Conservation (phyloP, 1,140 invertebrate genomes). For the Caenorhabditis inopinata region DNA sequence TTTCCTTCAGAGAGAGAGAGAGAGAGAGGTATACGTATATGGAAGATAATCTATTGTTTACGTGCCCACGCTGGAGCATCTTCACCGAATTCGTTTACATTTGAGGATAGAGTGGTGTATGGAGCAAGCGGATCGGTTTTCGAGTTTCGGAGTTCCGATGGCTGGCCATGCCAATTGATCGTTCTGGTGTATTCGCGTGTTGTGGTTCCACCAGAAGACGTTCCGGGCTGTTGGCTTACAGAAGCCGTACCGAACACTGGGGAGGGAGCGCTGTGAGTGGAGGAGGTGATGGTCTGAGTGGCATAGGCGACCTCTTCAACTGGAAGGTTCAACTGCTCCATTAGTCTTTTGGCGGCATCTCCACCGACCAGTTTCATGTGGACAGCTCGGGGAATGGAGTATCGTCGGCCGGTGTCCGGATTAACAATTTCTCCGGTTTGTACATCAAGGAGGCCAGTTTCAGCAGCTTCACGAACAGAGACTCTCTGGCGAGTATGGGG, state of each 20-base stretch:
- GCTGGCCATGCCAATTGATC: conserved; percentile 55
- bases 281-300: conserved; percentile 17
- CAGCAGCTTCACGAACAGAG: conserved; percentile 63
- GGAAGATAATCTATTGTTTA: background rate
- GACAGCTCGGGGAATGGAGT: conserved; percentile 59
- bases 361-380: conserved; percentile 62
- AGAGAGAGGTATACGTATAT: background rate
- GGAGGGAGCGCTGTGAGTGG: background rate
- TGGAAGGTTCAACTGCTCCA: conserved; percentile 54
- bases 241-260: conserved; percentile 25
- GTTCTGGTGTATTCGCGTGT: conserved; percentile 43
- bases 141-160: conserved; percentile 50
- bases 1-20: background rate
- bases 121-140: conserved; percentile 40
- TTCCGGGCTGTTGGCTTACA: background rate
- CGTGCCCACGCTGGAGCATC: conserved; percentile 47
- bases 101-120: conserved; percentile 37
- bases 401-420: conserved; percentile 55
- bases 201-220: background rate
- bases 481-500: conserved; percentile 51
- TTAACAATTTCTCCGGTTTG: conserved; percentile 57
- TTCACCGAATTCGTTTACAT: background rate
- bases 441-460: conserved; percentile 64
- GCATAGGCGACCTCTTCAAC: conserved; percentile 50
- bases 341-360: conserved; percentile 52